Evolutionary conservation across 2,113 vertebrate genomes (phyloP).

Genomic region (Panthera tigris): DNA sequence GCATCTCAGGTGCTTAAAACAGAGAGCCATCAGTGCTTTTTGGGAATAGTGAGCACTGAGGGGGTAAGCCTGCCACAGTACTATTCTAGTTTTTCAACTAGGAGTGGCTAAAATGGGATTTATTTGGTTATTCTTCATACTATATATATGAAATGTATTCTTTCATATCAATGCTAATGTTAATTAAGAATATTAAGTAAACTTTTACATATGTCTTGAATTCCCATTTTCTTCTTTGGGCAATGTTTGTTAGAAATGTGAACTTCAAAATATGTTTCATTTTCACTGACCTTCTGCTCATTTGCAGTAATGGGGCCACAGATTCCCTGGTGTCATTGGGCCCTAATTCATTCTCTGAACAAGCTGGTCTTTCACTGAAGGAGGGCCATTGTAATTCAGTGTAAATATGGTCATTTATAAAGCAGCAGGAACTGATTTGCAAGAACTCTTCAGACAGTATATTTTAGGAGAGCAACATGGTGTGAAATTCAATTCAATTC

Average conservation of each 20-base stretch:
- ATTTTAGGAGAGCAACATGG: not conserved
- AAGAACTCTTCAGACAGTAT: not conserved
- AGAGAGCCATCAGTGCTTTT: no score
- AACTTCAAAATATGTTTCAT: not conserved
- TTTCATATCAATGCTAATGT: not conserved
- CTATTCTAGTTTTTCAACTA: not conserved
- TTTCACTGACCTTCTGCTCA: not conserved
- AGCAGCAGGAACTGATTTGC: not conserved
- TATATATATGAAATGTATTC: not conserved
- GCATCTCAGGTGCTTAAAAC: not conserved
- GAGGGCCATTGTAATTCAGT: not conserved
- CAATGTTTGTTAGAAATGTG: not conserved
- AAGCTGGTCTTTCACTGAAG: not conserved
- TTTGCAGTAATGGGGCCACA: not conserved
- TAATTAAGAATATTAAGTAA: not conserved
- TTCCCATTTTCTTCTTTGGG: not conserved
- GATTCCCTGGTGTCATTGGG: not conserved
- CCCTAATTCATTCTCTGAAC: not conserved
- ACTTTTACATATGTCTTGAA: not conserved
- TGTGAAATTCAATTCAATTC: not conserved
- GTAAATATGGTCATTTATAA: not conserved
- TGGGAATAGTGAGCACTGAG: not conserved
- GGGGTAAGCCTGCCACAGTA: not conserved
- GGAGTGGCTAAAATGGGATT: not conserved
- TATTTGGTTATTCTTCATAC: not conserved